A percentile compares a stretch with the other conserved stretches of the same genome.
Conservation (phyloP, 2,797 vertebrate genomes). For the Adrianichthys oophorus region DNA sequence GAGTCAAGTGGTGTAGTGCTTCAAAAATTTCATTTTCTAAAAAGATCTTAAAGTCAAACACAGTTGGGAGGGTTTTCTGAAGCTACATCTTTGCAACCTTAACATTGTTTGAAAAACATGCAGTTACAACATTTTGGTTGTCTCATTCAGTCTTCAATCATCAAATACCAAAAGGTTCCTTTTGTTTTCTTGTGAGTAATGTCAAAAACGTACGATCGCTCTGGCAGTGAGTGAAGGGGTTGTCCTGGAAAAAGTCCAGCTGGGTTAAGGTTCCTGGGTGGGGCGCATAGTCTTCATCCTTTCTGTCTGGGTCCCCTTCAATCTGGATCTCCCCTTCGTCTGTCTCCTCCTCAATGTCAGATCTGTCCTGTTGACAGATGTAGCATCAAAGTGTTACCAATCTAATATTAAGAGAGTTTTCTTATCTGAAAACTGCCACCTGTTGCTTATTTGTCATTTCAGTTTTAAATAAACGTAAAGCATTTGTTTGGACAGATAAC, state of each 20-base stretch:
- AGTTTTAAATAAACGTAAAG: too few species aligned
- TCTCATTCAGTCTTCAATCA: not conserved
- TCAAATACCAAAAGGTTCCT: not conserved
- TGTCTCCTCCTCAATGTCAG: conserved; percentile 53
- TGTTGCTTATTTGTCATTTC: too few species aligned
- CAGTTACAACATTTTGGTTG: too few species aligned
- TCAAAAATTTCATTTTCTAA: too few species aligned
- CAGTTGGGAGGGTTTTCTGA: too few species aligned
- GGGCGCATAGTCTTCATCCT: conserved; percentile 55
- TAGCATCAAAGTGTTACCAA: not conserved
- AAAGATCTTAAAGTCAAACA: too few species aligned
- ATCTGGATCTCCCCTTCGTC: conserved; percentile 39
- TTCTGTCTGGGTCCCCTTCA: conserved; percentile 7
- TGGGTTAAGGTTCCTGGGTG: conserved; percentile 46
- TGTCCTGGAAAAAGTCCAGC: conserved; percentile 92
- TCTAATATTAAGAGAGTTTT: too few species aligned
- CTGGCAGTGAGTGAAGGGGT: conserved; percentile 90
- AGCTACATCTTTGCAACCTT: too few species aligned
- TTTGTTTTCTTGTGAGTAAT: not conserved
- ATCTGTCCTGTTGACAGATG: conserved; percentile 40
- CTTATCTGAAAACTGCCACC: too few species aligned
- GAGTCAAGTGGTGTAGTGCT: too few species aligned
- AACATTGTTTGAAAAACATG: too few species aligned
- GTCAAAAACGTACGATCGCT: conserved; percentile 56
- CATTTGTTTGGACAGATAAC: too few species aligned